phyloP scores from a whole-genome alignment of 2,888 invertebrate species.

The Torymus tubicola region DNA sequence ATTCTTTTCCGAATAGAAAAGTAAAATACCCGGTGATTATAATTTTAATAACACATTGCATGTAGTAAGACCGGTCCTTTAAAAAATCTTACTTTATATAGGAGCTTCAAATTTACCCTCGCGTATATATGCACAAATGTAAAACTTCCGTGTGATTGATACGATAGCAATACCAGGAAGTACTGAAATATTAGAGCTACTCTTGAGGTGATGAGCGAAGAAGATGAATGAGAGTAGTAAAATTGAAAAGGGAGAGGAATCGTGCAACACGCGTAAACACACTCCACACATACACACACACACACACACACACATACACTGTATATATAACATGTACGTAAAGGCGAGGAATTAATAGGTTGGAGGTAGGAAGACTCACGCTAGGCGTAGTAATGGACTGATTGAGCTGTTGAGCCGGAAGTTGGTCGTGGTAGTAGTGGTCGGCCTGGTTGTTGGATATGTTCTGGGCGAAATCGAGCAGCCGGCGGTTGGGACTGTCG shows the following conservation, averaged over 20 bases:
- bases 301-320: too few relatives aligned
- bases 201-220: not conserved
- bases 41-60: too few relatives aligned
- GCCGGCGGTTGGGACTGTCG: conserved; percentile 73
- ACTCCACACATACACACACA: not conserved
- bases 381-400: conserved; percentile 73
- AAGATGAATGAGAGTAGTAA: not conserved
- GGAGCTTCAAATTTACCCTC: too few relatives aligned
- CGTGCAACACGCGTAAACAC: conserved; percentile 37
- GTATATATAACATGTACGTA: too few relatives aligned
- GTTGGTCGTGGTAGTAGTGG: conserved; percentile 72
- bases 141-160: too few relatives aligned
- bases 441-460: conserved; percentile 73
- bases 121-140: too few relatives aligned
- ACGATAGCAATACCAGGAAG: conserved; percentile 28
- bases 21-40: too few relatives aligned
- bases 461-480: conserved; percentile 74
- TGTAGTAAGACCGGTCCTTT: too few relatives aligned
- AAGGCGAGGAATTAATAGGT: not conserved
- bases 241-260: not conserved
- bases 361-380: conserved; percentile 67
- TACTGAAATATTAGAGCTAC: conserved; percentile 26
- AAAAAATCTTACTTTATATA: too few relatives aligned
- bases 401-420: conserved; percentile 71
- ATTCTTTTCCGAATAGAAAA: too few relatives aligned